Percentiles rank a stretch among this genome's conserved stretches.
phyloP scores from a whole-genome alignment of 2,797 vertebrate species.

The Pteropus rufus region DNA sequence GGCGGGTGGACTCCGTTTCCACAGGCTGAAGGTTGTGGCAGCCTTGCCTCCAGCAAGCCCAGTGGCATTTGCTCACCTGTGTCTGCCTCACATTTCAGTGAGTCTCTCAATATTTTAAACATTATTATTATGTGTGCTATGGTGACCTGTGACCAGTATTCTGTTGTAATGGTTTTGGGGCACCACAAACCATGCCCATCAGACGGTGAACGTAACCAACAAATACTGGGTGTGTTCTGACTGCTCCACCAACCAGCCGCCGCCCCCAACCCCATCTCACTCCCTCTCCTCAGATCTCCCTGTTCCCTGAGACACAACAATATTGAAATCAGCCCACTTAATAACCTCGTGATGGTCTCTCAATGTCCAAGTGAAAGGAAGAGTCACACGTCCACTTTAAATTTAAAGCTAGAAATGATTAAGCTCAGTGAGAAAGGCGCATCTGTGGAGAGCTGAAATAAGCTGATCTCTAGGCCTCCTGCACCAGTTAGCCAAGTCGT shows the following conservation, averaged over 20 bases:
- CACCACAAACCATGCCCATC: not conserved
- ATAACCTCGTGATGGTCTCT: not conserved
- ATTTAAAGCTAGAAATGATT: not conserved
- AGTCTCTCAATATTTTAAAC: not conserved
- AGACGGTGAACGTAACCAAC: not conserved
- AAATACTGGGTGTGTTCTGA: not conserved
- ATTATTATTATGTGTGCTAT: not conserved
- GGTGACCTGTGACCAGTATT: not conserved
- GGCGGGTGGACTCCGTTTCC: too few species aligned
- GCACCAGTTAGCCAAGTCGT: not conserved
- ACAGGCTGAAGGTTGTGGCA: too few species aligned
- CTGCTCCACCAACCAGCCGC: not conserved
- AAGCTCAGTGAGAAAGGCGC: not conserved
- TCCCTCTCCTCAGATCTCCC: not conserved
- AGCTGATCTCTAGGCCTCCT: not conserved
- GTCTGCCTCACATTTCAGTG: not conserved
- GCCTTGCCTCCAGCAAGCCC: not conserved
- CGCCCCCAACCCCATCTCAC: too few species aligned
- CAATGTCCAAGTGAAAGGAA: not conserved
- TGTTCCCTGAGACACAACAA: not conserved
- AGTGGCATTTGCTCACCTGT: not conserved
- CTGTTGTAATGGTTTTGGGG: not conserved
- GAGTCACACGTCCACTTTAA: not conserved
- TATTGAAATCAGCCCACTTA: not conserved
- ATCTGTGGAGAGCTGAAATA: not conserved